Conservation (phyloP, 2,113 vertebrate species). For the Synodontis membranacea region DNA sequence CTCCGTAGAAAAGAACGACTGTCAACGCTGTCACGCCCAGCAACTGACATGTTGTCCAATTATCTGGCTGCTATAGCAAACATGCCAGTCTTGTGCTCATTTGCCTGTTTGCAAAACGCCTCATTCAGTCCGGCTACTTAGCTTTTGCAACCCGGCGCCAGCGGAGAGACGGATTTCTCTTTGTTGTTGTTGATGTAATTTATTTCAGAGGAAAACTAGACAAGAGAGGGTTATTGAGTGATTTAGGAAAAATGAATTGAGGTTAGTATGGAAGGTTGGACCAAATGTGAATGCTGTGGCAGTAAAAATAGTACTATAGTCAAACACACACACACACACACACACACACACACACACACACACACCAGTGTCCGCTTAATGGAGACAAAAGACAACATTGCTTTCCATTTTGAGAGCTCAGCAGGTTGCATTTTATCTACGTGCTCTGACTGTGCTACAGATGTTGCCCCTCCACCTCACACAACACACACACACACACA, state of each 20-base stretch:
- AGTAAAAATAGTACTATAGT: constrained; percentile 9
- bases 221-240: constrained; percentile 1
- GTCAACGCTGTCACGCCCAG: constrained; percentile 50
- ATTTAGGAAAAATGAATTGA: constrained; percentile 27
- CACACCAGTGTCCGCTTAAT: constrained; percentile 29
- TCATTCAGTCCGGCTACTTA: constrained; percentile 21
- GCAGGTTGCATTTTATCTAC: constrained; percentile 43
- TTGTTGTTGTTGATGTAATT: constrained; percentile 12
- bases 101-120: constrained; percentile 56
- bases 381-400: constrained; percentile 41
- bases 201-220: constrained; percentile 10
- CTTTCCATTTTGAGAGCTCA: constrained; percentile 48
- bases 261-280: constrained; percentile 31
- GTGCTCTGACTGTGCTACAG: constrained; percentile 42
- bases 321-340: constrained; percentile 4
- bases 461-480: constrained; percentile 35
- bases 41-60: constrained; percentile 50
- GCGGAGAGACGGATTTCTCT: constrained; percentile 1
- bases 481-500: not conserved
- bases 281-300: constrained; percentile 29
- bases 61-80: constrained; percentile 49
- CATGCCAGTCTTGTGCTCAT: constrained; percentile 52
- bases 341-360: constrained; percentile 23
- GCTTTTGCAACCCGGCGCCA: not conserved
- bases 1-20: constrained; percentile 56